Evolutionary conservation across 1,140 invertebrate genomes (phyloP).

Genomic region (Atopsyche davidsoni): DNA sequence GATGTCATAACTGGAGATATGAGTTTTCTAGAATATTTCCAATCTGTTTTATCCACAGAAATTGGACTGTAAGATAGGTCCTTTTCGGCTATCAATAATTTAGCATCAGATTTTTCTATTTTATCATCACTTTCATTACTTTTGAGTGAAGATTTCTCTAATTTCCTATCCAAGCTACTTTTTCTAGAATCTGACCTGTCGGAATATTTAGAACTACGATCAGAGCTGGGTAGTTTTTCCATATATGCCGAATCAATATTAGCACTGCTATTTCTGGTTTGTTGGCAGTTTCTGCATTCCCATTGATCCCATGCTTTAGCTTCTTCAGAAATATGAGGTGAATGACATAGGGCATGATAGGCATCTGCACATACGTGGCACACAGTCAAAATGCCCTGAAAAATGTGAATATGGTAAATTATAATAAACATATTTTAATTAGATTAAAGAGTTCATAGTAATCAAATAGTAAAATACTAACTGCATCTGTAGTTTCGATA

Average conservation of each 20-base stretch:
- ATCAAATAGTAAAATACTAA: conserved; percentile 53
- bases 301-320: conserved; percentile 50
- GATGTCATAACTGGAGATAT: conserved; percentile 13
- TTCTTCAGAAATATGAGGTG: conserved; percentile 53
- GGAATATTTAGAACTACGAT: conserved; percentile 25
- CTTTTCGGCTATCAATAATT: conserved; percentile 17
- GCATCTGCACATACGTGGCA: conserved; percentile 78
- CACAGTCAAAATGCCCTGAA: conserved; percentile 63
- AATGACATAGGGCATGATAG: conserved; percentile 72
- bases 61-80: conserved; percentile 19
- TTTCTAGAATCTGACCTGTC: conserved; percentile 26
- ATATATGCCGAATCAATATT: conserved; percentile 20
- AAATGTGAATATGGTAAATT: conserved; percentile 10
- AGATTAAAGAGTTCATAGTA: too few species aligned
- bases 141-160: conserved; percentile 22
- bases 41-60: conserved; percentile 14
- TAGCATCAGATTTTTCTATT: conserved; percentile 7
- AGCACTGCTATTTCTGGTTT: conserved; percentile 36
- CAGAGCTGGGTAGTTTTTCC: conserved; percentile 23
- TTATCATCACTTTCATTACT: conserved; percentile 24
- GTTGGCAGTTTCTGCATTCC: conserved; percentile 53
- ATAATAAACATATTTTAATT: conserved; percentile 24
- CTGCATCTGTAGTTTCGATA: conserved; percentile 63
- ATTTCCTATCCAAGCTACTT: conserved; percentile 13
- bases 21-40: conserved; percentile 17